These are phyloP conservation scores for Pampus argenteus DNA, from an alignment of 2,797 vertebrate genomes.

Conservation along the genomic window DNA sequence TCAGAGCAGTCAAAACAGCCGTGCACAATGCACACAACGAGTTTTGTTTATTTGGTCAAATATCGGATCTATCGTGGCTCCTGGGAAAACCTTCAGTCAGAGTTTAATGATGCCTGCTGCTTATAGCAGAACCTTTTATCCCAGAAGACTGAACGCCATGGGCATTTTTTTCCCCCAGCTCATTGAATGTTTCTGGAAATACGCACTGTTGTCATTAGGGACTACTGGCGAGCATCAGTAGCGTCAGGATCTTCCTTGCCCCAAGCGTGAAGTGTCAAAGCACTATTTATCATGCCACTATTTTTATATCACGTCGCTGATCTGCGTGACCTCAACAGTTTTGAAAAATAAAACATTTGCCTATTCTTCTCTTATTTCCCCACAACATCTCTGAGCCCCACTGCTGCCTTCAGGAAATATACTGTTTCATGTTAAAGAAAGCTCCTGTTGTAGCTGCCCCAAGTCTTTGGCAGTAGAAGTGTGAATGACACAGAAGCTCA, in stretches of 20 bases:
- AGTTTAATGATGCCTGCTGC: constrained; percentile 52
- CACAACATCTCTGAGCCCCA: constrained; percentile 6
- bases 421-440: constrained; percentile 15
- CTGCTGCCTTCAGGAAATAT: constrained; percentile 33
- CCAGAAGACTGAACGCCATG: constrained; percentile 37
- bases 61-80: constrained; percentile 39
- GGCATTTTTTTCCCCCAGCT: constrained; percentile 39
- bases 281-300: constrained; percentile 2
- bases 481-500: constrained; percentile 20
- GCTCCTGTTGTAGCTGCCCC: constrained; percentile 9
- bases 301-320: constrained; percentile 18
- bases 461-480: neutral
- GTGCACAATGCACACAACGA: constrained; percentile 42
- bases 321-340: constrained; percentile 17
- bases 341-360: constrained; percentile 29
- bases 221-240: constrained; percentile 36
- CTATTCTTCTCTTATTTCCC: constrained; percentile 11
- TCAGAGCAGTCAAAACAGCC: constrained; percentile 22
- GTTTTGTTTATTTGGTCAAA: constrained; percentile 41
- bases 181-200: constrained; percentile 53
- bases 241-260: constrained; percentile 29
- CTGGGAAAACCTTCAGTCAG: constrained; percentile 39
- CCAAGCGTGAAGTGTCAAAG: constrained; percentile 24
- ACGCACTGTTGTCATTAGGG: constrained; percentile 39
- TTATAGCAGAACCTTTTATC: constrained; percentile 48